phyloP scores from a whole-genome alignment of 2,888 invertebrate species.

The Lycophotia porphyrea region DNA sequence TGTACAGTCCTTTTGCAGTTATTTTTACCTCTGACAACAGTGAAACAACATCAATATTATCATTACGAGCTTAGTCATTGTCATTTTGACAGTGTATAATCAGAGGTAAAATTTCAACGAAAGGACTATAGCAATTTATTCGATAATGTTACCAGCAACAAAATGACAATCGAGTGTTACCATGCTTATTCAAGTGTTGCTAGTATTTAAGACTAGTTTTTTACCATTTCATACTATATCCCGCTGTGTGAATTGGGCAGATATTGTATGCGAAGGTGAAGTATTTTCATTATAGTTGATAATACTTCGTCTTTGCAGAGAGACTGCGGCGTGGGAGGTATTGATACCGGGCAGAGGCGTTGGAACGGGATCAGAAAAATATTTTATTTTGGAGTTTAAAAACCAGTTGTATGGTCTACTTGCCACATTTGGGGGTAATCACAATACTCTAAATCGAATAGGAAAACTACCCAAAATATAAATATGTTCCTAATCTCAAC shows the following conservation, averaged over 20 bases:
- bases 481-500: not conserved
- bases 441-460: not conserved
- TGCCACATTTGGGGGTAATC: not conserved
- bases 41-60: not conserved
- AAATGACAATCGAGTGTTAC: constrained; percentile 24
- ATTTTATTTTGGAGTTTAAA: not conserved
- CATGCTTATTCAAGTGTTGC: constrained; percentile 47
- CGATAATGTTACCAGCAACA: constrained; percentile 33
- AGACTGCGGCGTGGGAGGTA: constrained; percentile 63
- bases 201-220: constrained; percentile 60
- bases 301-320: constrained; percentile 62
- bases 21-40: not conserved
- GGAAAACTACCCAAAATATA: not conserved
- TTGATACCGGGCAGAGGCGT: constrained; percentile 21
- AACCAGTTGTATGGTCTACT: not conserved
- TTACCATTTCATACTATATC: constrained; percentile 53
- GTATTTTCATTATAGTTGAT: constrained; percentile 41
- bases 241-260: constrained; percentile 71
- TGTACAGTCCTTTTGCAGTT: not conserved
- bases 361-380: constrained; percentile 11
- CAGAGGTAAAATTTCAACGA: not conserved
- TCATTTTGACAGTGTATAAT: not conserved
- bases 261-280: constrained; percentile 55
- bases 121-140: constrained; percentile 15
- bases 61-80: not conserved